These are phyloP conservation scores for Brachirus orientalis DNA, from an alignment of 2,113 vertebrate species.

Conservation along the genomic window DNA sequence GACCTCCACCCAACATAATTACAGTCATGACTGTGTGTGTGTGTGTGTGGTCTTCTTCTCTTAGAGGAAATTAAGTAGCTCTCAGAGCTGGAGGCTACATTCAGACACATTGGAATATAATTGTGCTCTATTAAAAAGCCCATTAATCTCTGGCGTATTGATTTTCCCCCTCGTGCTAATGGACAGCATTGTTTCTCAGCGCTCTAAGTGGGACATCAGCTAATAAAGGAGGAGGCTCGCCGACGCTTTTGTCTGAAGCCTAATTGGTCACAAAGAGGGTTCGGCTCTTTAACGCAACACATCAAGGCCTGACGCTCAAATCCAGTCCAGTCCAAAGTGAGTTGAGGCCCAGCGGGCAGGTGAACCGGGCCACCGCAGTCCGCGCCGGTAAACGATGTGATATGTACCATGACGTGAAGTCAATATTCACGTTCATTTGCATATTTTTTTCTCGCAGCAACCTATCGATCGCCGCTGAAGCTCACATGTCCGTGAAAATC, in stretches of 20 bases:
- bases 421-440: not conserved
- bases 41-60: slow-evolving; percentile 52
- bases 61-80: slow-evolving; percentile 60
- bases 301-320: slow-evolving; percentile 22
- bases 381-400: not conserved
- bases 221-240: slow-evolving; percentile 57
- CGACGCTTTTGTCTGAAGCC: slow-evolving; percentile 36
- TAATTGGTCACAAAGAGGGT: slow-evolving; percentile 68
- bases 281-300: slow-evolving; percentile 44
- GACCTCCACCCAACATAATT: slow-evolving; percentile 57
- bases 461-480: slow-evolving; percentile 5
- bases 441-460: not conserved
- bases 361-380: not conserved
- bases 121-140: slow-evolving; percentile 63
- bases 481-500: not conserved
- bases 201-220: slow-evolving; percentile 54
- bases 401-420: not conserved
- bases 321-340: not conserved
- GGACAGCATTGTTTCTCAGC: slow-evolving; percentile 54
- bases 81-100: slow-evolving; percentile 48
- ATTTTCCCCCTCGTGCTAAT: slow-evolving; percentile 62
- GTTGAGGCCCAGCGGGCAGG: slow-evolving; percentile 29
- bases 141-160: slow-evolving; percentile 68
- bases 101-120: slow-evolving; percentile 56
- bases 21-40: slow-evolving; percentile 46